Conservation (phyloP, 2,888 invertebrate genomes). For the Diarsia rubi region DNA sequence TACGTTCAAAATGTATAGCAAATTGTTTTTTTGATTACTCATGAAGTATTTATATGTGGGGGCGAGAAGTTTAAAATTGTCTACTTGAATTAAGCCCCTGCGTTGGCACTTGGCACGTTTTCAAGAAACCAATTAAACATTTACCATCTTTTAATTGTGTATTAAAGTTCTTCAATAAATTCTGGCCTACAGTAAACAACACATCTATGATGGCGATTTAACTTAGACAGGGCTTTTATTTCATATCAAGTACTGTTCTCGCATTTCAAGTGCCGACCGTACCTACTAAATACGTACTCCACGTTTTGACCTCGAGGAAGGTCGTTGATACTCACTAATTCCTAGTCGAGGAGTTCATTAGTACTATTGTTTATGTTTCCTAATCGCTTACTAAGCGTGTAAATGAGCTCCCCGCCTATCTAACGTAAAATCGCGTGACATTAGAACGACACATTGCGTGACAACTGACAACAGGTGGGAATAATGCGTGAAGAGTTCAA, state of each 20-base stretch:
- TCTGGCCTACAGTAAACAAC: background rate
- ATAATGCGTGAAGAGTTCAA: conserved; percentile 30
- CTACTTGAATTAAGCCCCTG: background rate
- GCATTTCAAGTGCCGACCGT: conserved; percentile 7
- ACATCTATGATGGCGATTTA: background rate
- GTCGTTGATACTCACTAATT: conserved; percentile 27
- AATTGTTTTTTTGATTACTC: too few relatives aligned
- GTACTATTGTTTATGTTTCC: conserved; percentile 59
- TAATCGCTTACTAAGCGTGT: conserved; percentile 47
- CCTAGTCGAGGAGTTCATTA: conserved; percentile 27
- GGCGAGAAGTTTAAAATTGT: too few relatives aligned
- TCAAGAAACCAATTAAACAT: conserved; percentile 32
- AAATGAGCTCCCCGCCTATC: conserved; percentile 44
- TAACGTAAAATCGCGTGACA: conserved; percentile 52
- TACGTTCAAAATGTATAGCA: too few relatives aligned
- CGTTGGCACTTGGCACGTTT: conserved; percentile 25
- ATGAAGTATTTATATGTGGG: too few relatives aligned
- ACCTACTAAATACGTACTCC: background rate
- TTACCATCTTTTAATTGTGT: background rate
- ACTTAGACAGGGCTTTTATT: background rate
- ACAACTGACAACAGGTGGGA: conserved; percentile 27
- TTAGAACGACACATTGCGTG: conserved; percentile 43
- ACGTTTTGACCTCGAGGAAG: conserved; percentile 23
- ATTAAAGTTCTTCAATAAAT: background rate
- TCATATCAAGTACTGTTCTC: background rate